Conservation (phyloP, 2,797 vertebrate species). For the Glossophaga mutica region DNA sequence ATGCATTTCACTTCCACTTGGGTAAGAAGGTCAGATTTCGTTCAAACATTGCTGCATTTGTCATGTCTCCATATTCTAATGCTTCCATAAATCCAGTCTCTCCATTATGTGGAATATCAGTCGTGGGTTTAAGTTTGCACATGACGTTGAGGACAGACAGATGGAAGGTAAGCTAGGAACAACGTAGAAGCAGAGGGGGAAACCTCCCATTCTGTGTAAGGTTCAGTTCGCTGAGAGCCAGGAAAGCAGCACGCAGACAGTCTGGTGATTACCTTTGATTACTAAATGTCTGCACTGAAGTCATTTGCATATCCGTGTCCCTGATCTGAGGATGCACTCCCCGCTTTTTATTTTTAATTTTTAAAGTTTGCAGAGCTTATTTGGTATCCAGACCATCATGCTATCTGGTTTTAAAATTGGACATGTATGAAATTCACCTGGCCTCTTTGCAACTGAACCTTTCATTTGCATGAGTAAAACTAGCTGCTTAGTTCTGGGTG, state of each 20-base stretch:
- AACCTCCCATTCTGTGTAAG: conserved; percentile 45
- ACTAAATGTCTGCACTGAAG: background rate
- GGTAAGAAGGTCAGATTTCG: conserved; percentile 79
- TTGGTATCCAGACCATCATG: background rate
- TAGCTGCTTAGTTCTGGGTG: conserved; percentile 31
- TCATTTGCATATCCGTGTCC: background rate
- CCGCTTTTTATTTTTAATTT: background rate
- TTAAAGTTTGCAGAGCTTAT: background rate
- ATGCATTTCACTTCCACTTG: conserved; percentile 79
- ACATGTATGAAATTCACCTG: background rate
- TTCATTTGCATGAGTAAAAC: conserved; percentile 62
- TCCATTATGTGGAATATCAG: conserved; percentile 85
- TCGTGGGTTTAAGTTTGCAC: conserved; percentile 85
- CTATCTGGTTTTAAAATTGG: conserved; percentile 25
- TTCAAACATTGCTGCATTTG: conserved; percentile 83
- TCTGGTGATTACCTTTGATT: background rate
- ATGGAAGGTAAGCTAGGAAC: conserved; percentile 85
- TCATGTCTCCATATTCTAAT: conserved; percentile 83
- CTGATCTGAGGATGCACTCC: background rate
- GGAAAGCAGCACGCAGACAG: background rate
- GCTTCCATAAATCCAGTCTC: conserved; percentile 84
- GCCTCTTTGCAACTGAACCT: conserved; percentile 62
- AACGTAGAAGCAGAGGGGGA: conserved; percentile 66
- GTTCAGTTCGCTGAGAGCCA: conserved; percentile 64
- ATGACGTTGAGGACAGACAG: conserved; percentile 82